Base-by-base conservation (phyloP, 2,113 vertebrate species). In the Sceloporus tristichus region DNA sequence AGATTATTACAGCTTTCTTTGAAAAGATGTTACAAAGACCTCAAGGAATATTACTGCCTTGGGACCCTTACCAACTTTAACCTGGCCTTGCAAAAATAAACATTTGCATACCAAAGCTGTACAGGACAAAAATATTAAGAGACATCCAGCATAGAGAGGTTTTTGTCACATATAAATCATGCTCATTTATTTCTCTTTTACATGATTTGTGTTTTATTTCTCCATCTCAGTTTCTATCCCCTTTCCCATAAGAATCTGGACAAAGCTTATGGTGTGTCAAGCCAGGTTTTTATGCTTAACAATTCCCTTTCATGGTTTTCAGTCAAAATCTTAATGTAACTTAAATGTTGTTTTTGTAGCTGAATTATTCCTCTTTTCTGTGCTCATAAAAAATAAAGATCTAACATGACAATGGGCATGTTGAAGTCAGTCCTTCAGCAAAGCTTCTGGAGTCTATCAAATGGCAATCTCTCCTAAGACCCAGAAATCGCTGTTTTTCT, bases 241-340 rank as follows among this genome's bases (percentile, higher is more conserved):
- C 2, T 2, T 66, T 19, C 29, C 25, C 5, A 2, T 53, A 82
- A 93, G 14, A 29, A 38, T 2, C 3, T 79, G 23, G 80, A 7
- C 66, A 89, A 85, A 59, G 6, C 75, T 80, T 18, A 1, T 2
- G 68, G 23, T 42, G 23, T 48, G 40, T 9, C 79, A 90, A 27
- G 0, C 21, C 9, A 87, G 48, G 16, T 53, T 94, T 93, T 91
- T 84, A 88, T 14, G 19, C 68, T 88, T 83, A 86, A 16, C 9
- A 76, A 0, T 87, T 77, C 88, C n/a, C 66, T 87, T 94, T 85
- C 87, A 13, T 70, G 79, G 8, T 14, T 92, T 91, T 85, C 88
- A 91, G 21, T 89, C 38, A 59, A 71, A 11, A 23, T n/a, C 82
- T 88, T n/a, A 27, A 0, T 87, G 42, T 27, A 89, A 8, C 21